phyloP scores from a whole-genome alignment of 2,113 vertebrate species.

The Salminus brasiliensis region DNA sequence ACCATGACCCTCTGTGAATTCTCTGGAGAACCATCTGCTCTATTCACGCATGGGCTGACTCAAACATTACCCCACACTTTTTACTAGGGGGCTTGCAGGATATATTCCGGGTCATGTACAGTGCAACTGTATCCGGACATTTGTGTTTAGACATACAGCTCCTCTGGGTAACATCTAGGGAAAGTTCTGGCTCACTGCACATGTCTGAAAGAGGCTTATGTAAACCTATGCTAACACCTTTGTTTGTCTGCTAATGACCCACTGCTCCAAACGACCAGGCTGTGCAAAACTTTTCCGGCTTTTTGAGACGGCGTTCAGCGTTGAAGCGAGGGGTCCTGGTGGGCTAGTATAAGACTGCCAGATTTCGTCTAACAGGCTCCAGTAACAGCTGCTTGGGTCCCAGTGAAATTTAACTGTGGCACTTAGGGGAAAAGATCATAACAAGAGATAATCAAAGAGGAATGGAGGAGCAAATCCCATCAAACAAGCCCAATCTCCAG shows the following conservation, averaged over 20 bases:
- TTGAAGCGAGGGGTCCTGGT: not conserved
- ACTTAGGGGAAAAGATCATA: conserved; percentile 38
- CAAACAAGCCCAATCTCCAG: conserved; percentile 37
- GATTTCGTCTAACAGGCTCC: too few species aligned
- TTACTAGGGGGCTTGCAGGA: too few species aligned
- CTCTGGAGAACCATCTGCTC: too few species aligned
- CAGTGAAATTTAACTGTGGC: conserved; percentile 24
- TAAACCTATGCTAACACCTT: conserved; percentile 26
- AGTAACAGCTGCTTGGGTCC: conserved; percentile 41
- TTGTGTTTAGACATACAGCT: too few species aligned
- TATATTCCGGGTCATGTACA: too few species aligned
- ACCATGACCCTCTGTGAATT: too few species aligned
- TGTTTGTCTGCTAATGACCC: conserved; percentile 12
- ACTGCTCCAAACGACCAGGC: not conserved
- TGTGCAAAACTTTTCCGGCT: not conserved
- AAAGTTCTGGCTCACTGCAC: too few species aligned
- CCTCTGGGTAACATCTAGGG: too few species aligned
- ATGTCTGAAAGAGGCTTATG: conserved; percentile 13
- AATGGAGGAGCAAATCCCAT: conserved; percentile 38
- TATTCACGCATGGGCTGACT: too few species aligned
- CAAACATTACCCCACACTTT: too few species aligned
- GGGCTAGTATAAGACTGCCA: not conserved
- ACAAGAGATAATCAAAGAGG: conserved; percentile 51
- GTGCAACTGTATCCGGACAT: too few species aligned
- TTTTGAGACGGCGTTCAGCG: not conserved